Base-by-base conservation (phyloP, 2,113 vertebrate species). In the Carettochelys insculpta region DNA sequence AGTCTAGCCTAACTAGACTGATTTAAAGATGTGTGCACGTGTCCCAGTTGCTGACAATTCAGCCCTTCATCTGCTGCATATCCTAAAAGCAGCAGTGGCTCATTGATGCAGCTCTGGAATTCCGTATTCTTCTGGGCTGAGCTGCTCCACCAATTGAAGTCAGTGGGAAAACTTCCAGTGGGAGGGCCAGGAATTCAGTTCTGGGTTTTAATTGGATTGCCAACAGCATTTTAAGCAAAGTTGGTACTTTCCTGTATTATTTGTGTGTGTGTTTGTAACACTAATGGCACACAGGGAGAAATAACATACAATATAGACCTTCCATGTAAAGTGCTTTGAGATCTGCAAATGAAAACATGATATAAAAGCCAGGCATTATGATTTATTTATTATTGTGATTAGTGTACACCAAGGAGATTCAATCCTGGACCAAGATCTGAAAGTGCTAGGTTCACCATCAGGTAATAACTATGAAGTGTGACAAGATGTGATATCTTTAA, bases 391-490 rank as follows among this genome's bases (percentile, higher is more conserved):
- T n/a, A 65, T 20, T 38, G 34, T 34, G 20, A 65, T n/a, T 65
- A 38, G 17, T 34, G n/a, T 12, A 56, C 4, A 76, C 17, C 29
- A 19, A n/a, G 58, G 17, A 5, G 34, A 31, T 17, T 8, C 34
- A 20, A 34, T 68, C 61, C 34, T 38, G 34, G 25, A 56, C 25
- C 54, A 29, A 25, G 4, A 34, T 17, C 17, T n/a, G 16, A 10
- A 16, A 16, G 34, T 38, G 17, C 61, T 38, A n/a, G 61, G 34
- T 47, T 25, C 29, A 20, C 11, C 51, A 5, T 1, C 11, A 22
- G 0, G 0, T 4, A 50, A 29, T 50, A 3, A 81, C 6, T 24
- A 27, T 65, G 6, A 13, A 80, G 31, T 13, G 52, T 58, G 68
- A 43, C 5, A 84, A 47, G 41, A 41, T 20, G 7, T 1, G 82